These are phyloP conservation scores for Clarias laeviceps DNA, from an alignment of 2,797 vertebrate genomes.

Conservation along the genomic window DNA sequence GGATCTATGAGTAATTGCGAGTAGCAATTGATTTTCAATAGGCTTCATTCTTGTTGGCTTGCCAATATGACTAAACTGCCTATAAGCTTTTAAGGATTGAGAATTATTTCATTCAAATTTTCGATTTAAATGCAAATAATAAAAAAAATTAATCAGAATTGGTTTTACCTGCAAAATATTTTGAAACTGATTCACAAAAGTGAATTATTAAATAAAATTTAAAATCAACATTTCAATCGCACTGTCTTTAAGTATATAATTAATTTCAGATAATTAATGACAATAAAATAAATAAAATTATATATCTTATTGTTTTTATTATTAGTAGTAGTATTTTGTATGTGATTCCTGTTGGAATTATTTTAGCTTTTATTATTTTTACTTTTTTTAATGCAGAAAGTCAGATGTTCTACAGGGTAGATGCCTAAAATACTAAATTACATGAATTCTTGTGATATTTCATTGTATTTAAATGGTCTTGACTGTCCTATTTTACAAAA, in stretches of 20 bases:
- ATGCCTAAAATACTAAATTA: slow-evolving; percentile 5
- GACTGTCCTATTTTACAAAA: background rate
- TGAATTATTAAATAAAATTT: background rate
- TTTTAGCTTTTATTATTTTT: background rate
- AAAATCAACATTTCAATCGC: background rate
- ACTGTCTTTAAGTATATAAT: background rate
- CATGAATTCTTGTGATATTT: slow-evolving; percentile 3
- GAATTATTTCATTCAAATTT: background rate
- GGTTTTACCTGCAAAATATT: background rate
- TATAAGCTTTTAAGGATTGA: background rate
- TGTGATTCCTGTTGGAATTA: slow-evolving; percentile 9
- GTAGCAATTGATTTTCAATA: slow-evolving; percentile 1
- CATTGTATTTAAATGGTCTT: slow-evolving; percentile 16
- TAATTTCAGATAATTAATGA: background rate
- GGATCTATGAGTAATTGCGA: slow-evolving; percentile 1
- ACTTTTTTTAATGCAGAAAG: background rate
- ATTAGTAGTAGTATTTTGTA: background rate
- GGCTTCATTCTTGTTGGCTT: background rate
- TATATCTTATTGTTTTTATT: too few relatives aligned
- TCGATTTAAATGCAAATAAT: background rate
- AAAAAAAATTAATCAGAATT: background rate
- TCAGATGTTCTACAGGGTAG: background rate
- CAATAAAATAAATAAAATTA: background rate
- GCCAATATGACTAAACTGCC: background rate
- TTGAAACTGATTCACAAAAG: background rate